Evolutionary conservation across 2,888 invertebrate species (phyloP).

Genomic region (Xanthorhoe spadicearia): DNA sequence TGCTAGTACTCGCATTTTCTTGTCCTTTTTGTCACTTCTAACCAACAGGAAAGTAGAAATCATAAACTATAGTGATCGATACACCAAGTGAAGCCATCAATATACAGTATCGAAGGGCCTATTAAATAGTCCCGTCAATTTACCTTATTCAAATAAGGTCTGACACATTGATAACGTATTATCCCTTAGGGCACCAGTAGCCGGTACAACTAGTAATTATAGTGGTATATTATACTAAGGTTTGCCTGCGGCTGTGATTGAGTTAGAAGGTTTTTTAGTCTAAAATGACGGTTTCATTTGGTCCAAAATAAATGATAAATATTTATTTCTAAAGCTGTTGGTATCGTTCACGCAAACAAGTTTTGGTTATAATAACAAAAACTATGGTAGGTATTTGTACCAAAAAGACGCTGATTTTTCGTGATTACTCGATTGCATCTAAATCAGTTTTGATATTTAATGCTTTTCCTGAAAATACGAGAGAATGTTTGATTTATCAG

Average conservation of each 20-base stretch:
- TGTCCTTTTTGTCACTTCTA: not conserved
- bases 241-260: not conserved
- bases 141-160: conserved; percentile 41
- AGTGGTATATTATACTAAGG: conserved; percentile 33
- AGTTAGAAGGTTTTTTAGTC: not conserved
- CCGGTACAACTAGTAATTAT: conserved; percentile 43
- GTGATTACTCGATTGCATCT: too few relatives aligned
- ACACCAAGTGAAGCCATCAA: conserved; percentile 26
- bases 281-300: not conserved
- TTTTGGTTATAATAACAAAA: too few relatives aligned
- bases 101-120: conserved; percentile 32
- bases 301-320: too few relatives aligned
- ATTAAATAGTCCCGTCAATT: conserved; percentile 46
- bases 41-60: not conserved
- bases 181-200: conserved; percentile 40
- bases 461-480: too few relatives aligned
- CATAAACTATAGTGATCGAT: conserved; percentile 33
- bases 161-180: conserved; percentile 42
- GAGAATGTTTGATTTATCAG: too few relatives aligned
- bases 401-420: too few relatives aligned
- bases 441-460: too few relatives aligned
- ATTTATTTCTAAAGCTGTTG: too few relatives aligned
- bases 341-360: too few relatives aligned
- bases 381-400: too few relatives aligned
- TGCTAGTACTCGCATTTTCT: too few relatives aligned